Base-by-base conservation (phyloP, 1,140 invertebrate species). In the Rhagoletis pomonella region DNA sequence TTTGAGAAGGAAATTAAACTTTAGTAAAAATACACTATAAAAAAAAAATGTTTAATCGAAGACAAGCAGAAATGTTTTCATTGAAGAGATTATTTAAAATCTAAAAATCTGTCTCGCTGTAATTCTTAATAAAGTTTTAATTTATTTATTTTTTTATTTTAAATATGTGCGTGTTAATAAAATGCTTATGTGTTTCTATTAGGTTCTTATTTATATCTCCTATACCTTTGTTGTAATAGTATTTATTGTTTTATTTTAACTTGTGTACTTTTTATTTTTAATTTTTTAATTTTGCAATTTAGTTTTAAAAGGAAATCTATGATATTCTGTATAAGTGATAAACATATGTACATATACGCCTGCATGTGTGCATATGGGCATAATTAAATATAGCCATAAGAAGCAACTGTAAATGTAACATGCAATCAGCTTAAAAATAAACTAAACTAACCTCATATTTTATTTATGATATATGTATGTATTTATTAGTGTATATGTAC, bases 301-400 rank as follows among this genome's bases (percentile, higher is more conserved):
- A 81, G 47, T 55, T 55, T n/a, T 81, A 81, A 81, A 81, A 29
- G 10, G 42, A 73, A 73, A 73, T 73, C 39, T 73, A 81, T 81
- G 73, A 81, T 81, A 81, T 81, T 81, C 47, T 81, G 19, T 81
- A 55, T 81, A 81, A 81, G 73, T 81, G 73, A 81, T 81, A 81
- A 19, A 55, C 4, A 50, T 73, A 39, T 42, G 67, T n/a, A 55
- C 55, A 81, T 39, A 19, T 55, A 10, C 29, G 29, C 29, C 29
- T 29, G 29, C 29, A 29, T 29, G 29, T 29, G 29, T 73, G 39
- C 44, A 14, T 44, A 73, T 73, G 42, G 29, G 44, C 3, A 29
- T 29, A 42, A 39, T 67, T 67, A 67, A 39, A 67, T 67, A 12
- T 67, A 67, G 42, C 29, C 65, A 42, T 9, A 67, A 67, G 3